A percentile compares a stretch with the other conserved stretches of the same genome.
Conservation (phyloP, 2,797 vertebrate species). For the Microhierax caerulescens region DNA sequence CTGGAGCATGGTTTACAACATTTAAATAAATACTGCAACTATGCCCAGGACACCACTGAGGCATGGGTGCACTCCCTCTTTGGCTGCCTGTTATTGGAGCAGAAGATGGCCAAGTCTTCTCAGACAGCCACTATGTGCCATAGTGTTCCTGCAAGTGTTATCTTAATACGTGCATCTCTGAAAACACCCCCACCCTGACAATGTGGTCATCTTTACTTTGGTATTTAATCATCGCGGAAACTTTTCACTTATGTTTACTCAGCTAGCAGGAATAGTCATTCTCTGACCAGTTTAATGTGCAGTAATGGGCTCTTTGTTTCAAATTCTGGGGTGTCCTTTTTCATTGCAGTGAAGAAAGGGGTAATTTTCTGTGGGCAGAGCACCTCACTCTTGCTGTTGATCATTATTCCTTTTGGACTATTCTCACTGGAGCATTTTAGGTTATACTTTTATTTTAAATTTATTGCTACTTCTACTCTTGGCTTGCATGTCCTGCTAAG, state of each 20-base stretch:
- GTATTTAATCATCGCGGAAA: not conserved
- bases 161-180: no score
- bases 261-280: not conserved
- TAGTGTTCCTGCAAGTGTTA: not conserved
- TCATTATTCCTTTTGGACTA: not conserved
- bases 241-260: not conserved
- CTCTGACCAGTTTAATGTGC: not conserved
- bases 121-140: not conserved
- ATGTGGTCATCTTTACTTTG: not conserved
- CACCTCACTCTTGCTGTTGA: not conserved
- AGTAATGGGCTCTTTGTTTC: not conserved
- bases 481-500: not conserved
- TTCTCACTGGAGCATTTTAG: not conserved
- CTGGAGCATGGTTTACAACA: not conserved
- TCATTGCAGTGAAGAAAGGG: not conserved
- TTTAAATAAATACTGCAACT: not conserved
- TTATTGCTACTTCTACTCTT: not conserved
- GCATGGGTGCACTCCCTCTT: not conserved
- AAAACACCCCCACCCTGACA: not conserved
- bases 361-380: not conserved
- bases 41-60: not conserved
- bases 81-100: not conserved
- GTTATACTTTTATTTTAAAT: not conserved
- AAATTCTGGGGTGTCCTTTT: not conserved
- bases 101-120: not conserved